Evolutionary conservation across 2,113 vertebrate genomes (phyloP), one percentile per base, ranked within the genome.

Genomic region (Pygoscelis antarcticus): DNA sequence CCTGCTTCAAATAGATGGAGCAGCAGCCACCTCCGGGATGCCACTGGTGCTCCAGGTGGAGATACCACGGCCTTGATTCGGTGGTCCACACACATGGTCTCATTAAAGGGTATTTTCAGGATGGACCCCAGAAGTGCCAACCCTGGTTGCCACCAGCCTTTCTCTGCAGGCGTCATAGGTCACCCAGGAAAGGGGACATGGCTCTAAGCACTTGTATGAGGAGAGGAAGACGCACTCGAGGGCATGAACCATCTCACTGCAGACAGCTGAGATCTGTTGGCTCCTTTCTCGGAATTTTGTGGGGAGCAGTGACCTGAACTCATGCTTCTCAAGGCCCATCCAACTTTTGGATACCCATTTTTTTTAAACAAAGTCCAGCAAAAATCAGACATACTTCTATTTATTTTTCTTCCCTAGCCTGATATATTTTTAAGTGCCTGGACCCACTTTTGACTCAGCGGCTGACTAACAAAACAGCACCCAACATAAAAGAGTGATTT

Each of bases 211-310:
- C 40, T 79, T 44, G 22, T 19, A 18, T 1, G 1, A 55, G 64
- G 36, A 20, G 34, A 87, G 7, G 46, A 78, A 40, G 8, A 0
- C 2, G 3, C 46, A 9, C 72, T 58, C 0, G 0, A 70, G 22
- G 30, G 21, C 26, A 57, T 34, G 26, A 57, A 49, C 49, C 54
- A 57, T 38, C 40, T 65, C 44, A 5, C 0, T 60, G 61, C 11
- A 44, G 52, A 32, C 36, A 69, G 62, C 19, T 83, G 86, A 72
- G 58, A 64, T 14, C 14, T 30, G 22, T 14, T 52, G 29, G 8
- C 15, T 93, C 62, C 38, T 69, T 46, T 38, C 57, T 38, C 38
- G 57, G 71, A 72, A 46, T 65, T 66, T 10, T 62, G 16, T 20
- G 69, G 60, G 60, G 29, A 87, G 13, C 27, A 68, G 14, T 29